Evolutionary conservation across 1,140 invertebrate species (phyloP).

Genomic region (Penaeus indicus): DNA sequence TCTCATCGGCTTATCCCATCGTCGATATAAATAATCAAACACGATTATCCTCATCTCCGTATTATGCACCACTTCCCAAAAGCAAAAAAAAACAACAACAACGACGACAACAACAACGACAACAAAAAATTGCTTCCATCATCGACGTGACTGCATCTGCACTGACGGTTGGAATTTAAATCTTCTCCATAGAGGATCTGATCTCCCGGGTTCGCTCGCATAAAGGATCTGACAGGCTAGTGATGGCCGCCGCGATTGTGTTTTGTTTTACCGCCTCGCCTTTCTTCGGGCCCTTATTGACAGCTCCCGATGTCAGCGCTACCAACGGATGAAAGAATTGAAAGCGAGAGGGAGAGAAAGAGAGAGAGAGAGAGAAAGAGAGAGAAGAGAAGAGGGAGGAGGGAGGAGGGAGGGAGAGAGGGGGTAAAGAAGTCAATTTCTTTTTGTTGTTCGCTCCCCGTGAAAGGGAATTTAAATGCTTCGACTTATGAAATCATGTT

Average conservation of each 20-base stretch:
- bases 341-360: background rate
- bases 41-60: too few species aligned
- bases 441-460: too few species aligned
- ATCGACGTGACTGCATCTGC: slow-evolving; percentile 42
- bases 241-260: slow-evolving; percentile 30
- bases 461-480: too few species aligned
- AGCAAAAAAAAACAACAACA: too few species aligned
- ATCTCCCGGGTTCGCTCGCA: slow-evolving; percentile 20
- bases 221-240: slow-evolving; percentile 31
- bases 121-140: background rate
- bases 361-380: slow-evolving; percentile 3
- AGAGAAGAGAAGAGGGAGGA: background rate
- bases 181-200: slow-evolving; percentile 20
- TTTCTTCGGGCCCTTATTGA: slow-evolving; percentile 23
- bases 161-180: slow-evolving; percentile 46
- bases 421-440: background rate
- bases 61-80: too few species aligned
- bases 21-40: too few species aligned
- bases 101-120: too few species aligned
- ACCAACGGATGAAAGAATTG: background rate
- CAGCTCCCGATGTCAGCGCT: slow-evolving; percentile 16
- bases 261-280: slow-evolving; percentile 39
- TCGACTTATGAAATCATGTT: too few species aligned
- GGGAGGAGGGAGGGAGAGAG: background rate
- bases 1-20: too few species aligned